phyloP scores from a whole-genome alignment of 2,797 vertebrate genomes.

The Gouania willdenowi region DNA sequence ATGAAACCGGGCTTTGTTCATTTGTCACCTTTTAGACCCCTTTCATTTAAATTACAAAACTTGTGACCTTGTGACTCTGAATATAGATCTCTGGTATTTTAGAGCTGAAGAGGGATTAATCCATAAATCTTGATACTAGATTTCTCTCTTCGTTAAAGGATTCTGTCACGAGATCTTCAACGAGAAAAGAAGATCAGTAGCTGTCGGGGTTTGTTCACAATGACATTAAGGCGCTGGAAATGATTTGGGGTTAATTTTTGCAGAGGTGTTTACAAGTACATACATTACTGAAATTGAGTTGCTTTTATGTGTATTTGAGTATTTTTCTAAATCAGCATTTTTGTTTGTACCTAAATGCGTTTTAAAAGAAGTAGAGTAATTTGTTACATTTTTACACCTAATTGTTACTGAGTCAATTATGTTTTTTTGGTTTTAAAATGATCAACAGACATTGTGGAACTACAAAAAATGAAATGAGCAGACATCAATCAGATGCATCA shows the following conservation, averaged over 20 bases:
- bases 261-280: no score
- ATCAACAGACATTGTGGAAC: no score
- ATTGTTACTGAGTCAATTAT: no score
- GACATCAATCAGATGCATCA: no score
- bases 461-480: no score
- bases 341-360: no score
- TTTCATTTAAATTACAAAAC: slow-evolving; percentile 89
- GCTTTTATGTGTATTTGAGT: no score
- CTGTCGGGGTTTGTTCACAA: slow-evolving; percentile 48
- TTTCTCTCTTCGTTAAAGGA: slow-evolving; percentile 73
- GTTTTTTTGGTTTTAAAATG: no score
- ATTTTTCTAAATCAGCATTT: no score
- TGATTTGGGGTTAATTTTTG: slow-evolving; percentile 39
- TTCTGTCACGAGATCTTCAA: slow-evolving; percentile 54
- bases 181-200: slow-evolving; percentile 33
- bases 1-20: slow-evolving; percentile 88
- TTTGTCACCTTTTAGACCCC: slow-evolving; percentile 86
- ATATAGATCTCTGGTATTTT: slow-evolving; percentile 83
- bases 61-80: slow-evolving; percentile 81
- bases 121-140: slow-evolving; percentile 83
- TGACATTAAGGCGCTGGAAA: slow-evolving; percentile 44
- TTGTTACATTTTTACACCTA: no score
- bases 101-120: slow-evolving; percentile 78
- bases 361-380: no score
- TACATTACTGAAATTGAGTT: no score